Evolutionary conservation across 2,888 invertebrate species (phyloP).

Genomic region (Pyralis farinalis): DNA sequence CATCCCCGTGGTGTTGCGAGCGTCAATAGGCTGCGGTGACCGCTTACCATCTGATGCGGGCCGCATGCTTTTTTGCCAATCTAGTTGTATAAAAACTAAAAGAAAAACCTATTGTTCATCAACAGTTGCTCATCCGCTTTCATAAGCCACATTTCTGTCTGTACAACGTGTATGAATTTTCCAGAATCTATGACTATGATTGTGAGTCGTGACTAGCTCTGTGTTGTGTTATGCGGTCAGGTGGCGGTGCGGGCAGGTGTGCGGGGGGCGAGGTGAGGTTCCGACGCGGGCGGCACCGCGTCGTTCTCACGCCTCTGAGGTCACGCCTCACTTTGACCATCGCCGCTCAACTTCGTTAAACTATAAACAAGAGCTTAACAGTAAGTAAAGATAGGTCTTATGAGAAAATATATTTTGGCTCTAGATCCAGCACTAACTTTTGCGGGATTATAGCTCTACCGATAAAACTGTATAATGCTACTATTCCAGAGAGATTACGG

Average conservation of each 20-base stretch:
- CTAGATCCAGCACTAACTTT: no score
- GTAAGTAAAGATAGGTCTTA: background rate
- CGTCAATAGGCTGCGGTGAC: no score
- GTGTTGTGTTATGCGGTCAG: conserved; percentile 39
- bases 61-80: no score
- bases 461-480: no score
- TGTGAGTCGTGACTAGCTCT: conserved; percentile 28
- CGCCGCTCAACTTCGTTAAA: conserved; percentile 50
- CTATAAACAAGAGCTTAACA: background rate
- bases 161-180: conserved; percentile 22
- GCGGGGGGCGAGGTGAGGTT: conserved; percentile 26
- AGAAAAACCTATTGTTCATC: no score
- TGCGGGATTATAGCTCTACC: no score
- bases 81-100: no score
- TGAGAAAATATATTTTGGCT: no score
- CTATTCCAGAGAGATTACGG: no score
- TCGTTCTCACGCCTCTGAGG: conserved; percentile 75
- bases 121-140: no score
- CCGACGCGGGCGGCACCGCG: conserved; percentile 47
- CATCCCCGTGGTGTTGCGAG: no score
- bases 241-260: conserved; percentile 23
- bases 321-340: conserved; percentile 74
- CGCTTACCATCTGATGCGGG: no score
- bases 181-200: conserved; percentile 23
- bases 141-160: conserved; percentile 9